Evolutionary conservation across 2,797 vertebrate species (phyloP), one percentile per base, ranked within the genome.

Genomic region (Amblyopsis hoosieri): DNA sequence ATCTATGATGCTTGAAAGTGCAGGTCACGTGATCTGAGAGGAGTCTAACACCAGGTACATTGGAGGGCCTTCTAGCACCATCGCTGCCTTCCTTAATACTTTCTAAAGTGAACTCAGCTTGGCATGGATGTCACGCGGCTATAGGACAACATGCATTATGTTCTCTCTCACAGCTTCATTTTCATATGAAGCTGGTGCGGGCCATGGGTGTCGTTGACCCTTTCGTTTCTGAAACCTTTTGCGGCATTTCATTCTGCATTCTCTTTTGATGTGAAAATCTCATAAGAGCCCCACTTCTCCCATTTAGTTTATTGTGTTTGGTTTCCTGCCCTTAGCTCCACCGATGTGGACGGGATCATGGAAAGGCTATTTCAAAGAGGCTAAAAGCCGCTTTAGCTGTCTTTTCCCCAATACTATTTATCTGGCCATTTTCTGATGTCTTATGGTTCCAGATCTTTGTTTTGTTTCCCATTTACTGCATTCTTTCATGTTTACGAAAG

Each of bases 221-320:
- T 50, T 17, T 57, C 61, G 57, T 45, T 64, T 45, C 55, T 37
- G 52, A 23, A 45, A 8, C 64, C 66, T 68, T 29, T 59, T 17
- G 42, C 54, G 62, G 17, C 60, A 67, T 77, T 72, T 79, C 58
- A 52, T 31, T 1, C 33, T 29, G 23, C 12, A 52, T 64, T 66
- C 29, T 78, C 57, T 60, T 82, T 76, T 84, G 73, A 81, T 80
- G 58, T 71, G 63, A 68, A 62, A 31, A 45, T 31, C 64, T 75
- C 55, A 60, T 76, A 71, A 75, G 74, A 80, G 74, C 74, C 15
- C 5, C 3, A n/a, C 60, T 49, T 57, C 49, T 42, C 54, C 19
- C 14, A 19, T 58, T 72, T 80, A 69, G 52, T 75, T 76, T 57
- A 49, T 67, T 58, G 59, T 62, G 58, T 75, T 72, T 53, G 33